Evolutionary conservation across 2,113 vertebrate genomes (phyloP).

Genomic region (Oreochromis spilurus): DNA sequence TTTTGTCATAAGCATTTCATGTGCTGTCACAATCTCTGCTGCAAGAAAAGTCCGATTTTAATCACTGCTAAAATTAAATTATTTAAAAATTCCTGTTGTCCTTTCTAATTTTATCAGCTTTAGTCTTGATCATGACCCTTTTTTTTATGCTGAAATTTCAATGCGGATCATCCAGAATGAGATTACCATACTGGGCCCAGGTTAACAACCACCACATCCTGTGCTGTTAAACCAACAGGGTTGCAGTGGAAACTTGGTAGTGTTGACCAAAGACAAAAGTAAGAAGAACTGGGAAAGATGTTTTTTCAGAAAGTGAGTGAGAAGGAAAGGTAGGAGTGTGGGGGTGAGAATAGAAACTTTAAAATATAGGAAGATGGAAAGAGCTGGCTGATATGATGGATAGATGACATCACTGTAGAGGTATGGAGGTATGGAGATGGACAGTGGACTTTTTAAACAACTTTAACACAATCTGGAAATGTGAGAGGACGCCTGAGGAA

Average conservation of each 20-base stretch:
- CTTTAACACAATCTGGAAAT: neutral
- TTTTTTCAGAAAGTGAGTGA: neutral
- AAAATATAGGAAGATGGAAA: neutral
- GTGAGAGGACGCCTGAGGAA: rapidly evolving
- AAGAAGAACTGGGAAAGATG: neutral
- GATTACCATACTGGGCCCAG: neutral
- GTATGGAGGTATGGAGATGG: neutral
- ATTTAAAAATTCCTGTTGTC: neutral
- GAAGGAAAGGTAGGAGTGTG: neutral
- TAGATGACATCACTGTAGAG: neutral
- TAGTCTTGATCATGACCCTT: rapidly evolving
- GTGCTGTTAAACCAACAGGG: neutral
- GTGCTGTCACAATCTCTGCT: no score
- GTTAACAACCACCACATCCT: neutral
- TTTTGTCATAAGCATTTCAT: neutral
- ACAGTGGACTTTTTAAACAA: neutral
- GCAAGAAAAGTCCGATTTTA: neutral
- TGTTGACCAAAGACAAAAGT: neutral
- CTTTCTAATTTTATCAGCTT: neutral
- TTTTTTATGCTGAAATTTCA: neutral
- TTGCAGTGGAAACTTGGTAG: neutral
- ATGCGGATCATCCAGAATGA: neutral
- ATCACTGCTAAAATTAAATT: neutral
- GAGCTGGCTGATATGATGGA: neutral
- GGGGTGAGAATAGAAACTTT: neutral